Conservation (phyloP, 2,797 vertebrate genomes). For the Sciurus carolinensis region DNA sequence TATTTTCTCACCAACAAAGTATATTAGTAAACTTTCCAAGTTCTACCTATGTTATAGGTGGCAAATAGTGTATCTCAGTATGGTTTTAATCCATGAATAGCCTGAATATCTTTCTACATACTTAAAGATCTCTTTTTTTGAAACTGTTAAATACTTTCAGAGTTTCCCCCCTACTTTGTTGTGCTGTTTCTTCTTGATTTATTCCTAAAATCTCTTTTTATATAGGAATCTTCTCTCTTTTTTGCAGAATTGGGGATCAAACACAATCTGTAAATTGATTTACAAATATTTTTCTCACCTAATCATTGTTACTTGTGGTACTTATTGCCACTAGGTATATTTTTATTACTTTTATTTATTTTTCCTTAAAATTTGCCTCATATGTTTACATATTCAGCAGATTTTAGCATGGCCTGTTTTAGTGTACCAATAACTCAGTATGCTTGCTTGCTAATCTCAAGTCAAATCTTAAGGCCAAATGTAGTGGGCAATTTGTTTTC, state of each 20-base stretch:
- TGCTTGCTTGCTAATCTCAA: conserved; percentile 12
- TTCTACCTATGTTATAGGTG: too few species aligned
- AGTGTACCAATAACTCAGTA: background rate
- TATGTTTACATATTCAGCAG: background rate
- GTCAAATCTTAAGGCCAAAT: background rate
- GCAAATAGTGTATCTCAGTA: too few species aligned
- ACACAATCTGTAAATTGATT: background rate
- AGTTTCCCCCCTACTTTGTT: background rate
- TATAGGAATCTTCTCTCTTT: background rate
- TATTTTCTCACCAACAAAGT: too few species aligned
- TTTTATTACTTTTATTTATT: conserved; percentile 36
- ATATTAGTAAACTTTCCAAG: too few species aligned
- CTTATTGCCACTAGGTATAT: background rate
- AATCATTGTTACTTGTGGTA: background rate
- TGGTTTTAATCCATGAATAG: too few species aligned
- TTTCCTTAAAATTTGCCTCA: background rate
- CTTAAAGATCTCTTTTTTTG: conserved; percentile 3
- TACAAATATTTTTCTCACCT: background rate
- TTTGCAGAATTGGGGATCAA: too few species aligned
- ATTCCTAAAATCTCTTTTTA: conserved; percentile 8
- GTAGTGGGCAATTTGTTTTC: background rate
- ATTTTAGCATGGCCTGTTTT: background rate
- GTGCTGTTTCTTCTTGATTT: background rate
- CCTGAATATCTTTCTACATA: background rate
- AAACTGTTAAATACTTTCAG: conserved; percentile 32